Base-by-base conservation (phyloP, 2,113 vertebrate genomes). In the Microcebus lehilahytsara region DNA sequence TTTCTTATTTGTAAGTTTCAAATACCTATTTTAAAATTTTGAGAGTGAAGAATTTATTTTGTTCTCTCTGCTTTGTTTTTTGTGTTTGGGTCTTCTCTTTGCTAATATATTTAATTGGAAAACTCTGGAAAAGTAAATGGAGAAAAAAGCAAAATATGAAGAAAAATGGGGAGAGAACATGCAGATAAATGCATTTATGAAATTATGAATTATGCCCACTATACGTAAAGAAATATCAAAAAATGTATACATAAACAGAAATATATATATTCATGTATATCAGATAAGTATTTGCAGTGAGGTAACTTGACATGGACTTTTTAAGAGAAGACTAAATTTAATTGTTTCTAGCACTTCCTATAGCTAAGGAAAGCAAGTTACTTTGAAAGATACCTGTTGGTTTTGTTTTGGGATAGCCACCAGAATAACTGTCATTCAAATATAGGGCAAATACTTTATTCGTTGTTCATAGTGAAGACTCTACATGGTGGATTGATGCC, bases 211-310 rank as follows among this genome's bases (percentile, higher is more conserved):
- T 92, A 49, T 86, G 16, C 14, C 46, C 13, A 53, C 6, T 51
- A 12, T 69, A 32, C 17, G 11, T 14, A 91, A 20, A 56, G 23
- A 80, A 49, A 89, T 91, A 42, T 83, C 53, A 49, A 93, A 95
- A 93, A 5, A 69, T 85, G 30, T 27, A 49, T 56, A 25, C 11
- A 84, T 92, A 94, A 95, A 79, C 84, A 96, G 51, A 96, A 93
- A 74, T 51, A 84, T 71, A 51, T 56, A 51, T 56, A 74, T 95
- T 91, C 46, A 60, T 72, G 93, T n/a, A 34, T 3, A 84, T 4
- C 27, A 93, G 51, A 53, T 69, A 85, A 93, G 53, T 64, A 84
- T 93, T 81, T 91, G 22, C 46, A 37, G 34, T 66, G 11, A 86
- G 8, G 20, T 40, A 85, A 74, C 22, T 84, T 87, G 74, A 96